phyloP scores from a whole-genome alignment of 2,113 vertebrate species.

The Pogonocichla stellata region DNA sequence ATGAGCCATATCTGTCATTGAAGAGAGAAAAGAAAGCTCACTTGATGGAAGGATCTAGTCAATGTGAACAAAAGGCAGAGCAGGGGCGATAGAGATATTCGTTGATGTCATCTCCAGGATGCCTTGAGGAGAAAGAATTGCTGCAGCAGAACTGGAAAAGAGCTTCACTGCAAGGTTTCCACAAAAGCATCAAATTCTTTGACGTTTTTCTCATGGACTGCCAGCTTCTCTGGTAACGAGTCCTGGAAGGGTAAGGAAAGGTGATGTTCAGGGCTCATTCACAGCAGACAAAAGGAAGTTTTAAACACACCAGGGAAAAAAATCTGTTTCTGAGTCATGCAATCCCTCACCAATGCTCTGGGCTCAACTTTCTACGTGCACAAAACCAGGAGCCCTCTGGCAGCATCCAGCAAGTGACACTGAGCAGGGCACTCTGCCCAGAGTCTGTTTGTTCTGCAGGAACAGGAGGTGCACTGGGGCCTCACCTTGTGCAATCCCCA shows the following conservation, averaged over 20 bases:
- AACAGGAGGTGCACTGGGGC: neutral
- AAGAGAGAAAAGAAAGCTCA: slow-evolving; percentile 12
- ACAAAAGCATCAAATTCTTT: slow-evolving; percentile 99
- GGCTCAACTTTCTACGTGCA: neutral
- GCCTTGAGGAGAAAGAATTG: slow-evolving; percentile 14
- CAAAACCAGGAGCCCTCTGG: neutral
- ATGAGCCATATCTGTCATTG: neutral
- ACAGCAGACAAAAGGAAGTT: neutral
- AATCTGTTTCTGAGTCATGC: neutral
- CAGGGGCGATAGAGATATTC: neutral
- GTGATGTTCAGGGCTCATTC: neutral
- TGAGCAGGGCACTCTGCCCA: neutral
- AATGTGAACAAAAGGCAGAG: neutral
- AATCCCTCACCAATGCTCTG: neutral
- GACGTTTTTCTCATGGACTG: slow-evolving; percentile 94
- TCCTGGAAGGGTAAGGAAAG: slow-evolving; percentile 77
- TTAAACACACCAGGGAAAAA: neutral
- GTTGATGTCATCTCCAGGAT: slow-evolving; percentile 22
- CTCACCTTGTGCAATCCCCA: neutral
- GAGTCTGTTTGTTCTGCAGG: neutral
- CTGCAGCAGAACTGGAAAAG: neutral
- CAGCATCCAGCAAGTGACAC: neutral
- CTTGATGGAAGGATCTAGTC: neutral
- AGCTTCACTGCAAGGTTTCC: slow-evolving; percentile 91
- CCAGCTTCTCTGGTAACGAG: slow-evolving; percentile 94